A percentile compares a stretch with the other conserved stretches of the same genome.
phyloP scores from a whole-genome alignment of 2,113 vertebrate genomes.

The Caranx ignobilis region DNA sequence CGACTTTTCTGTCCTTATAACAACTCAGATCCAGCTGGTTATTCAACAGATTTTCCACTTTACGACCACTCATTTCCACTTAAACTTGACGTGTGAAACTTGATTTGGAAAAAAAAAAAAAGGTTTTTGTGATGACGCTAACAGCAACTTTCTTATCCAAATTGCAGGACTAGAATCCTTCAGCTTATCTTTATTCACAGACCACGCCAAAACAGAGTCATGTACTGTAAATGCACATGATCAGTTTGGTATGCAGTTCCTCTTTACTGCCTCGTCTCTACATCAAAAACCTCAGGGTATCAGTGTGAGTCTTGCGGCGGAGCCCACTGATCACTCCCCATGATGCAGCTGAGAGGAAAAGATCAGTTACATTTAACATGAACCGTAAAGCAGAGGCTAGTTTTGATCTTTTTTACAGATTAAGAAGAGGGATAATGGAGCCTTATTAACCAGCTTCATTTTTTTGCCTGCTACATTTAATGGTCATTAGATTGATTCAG shows the following conservation, averaged over 20 bases:
- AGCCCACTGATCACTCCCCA: not conserved
- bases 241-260: not conserved
- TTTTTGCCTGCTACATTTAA: not conserved
- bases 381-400: not conserved
- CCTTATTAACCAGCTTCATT: not conserved
- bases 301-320: not conserved
- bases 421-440: not conserved
- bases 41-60: constrained; percentile 19
- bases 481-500: not conserved
- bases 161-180: not conserved
- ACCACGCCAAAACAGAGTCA: not conserved
- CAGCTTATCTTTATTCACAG: not conserved
- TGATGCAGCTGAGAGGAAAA: not conserved
- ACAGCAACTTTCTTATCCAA: not conserved
- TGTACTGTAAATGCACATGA: not conserved
- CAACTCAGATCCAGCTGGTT: not conserved
- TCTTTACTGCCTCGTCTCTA: not conserved
- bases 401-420: not conserved
- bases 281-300: not conserved
- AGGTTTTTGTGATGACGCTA: not conserved
- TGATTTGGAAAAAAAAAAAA: not conserved
- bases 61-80: too few relatives aligned
- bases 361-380: not conserved
- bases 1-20: not conserved
- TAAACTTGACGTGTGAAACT: not conserved